phyloP scores from a whole-genome alignment of 2,113 vertebrate genomes.

The Ptilorrhoa leucosticta region DNA sequence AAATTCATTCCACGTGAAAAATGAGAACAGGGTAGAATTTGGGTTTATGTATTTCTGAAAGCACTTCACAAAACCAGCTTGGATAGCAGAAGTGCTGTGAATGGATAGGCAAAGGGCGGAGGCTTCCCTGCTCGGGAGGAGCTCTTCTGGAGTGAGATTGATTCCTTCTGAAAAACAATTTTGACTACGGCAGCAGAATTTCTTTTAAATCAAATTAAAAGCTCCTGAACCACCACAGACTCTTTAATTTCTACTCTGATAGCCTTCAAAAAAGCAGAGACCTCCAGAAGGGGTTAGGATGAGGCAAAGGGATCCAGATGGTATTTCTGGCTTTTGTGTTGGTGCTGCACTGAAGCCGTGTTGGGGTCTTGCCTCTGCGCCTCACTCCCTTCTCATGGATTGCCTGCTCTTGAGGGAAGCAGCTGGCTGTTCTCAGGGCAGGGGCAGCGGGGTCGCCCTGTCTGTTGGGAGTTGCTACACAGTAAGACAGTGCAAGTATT shows the following conservation, averaged over 20 bases:
- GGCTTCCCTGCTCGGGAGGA: background rate
- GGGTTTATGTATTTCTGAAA: background rate
- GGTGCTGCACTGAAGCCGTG: rapidly evolving
- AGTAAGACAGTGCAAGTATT: background rate
- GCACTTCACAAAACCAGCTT: background rate
- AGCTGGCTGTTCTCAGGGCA: background rate
- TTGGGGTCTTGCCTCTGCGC: background rate
- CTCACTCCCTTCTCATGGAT: background rate
- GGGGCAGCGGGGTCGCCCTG: rapidly evolving
- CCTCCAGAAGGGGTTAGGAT: background rate
- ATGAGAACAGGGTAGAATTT: slow-evolving; percentile 23
- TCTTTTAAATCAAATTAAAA: background rate
- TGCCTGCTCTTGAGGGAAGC: background rate
- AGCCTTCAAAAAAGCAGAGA: background rate
- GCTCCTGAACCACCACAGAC: background rate
- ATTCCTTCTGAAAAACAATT: background rate
- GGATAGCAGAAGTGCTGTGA: background rate
- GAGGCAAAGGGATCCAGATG: background rate
- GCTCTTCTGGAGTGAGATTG: background rate
- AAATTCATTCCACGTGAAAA: slow-evolving; percentile 52
- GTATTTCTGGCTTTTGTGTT: background rate
- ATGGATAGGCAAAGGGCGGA: background rate
- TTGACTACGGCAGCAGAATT: background rate
- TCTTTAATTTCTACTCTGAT: background rate
- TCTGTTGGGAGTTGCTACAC: background rate